These are phyloP conservation scores for Epirrhoe tristata DNA, from an alignment of 2,888 invertebrate species.

Conservation along the genomic window DNA sequence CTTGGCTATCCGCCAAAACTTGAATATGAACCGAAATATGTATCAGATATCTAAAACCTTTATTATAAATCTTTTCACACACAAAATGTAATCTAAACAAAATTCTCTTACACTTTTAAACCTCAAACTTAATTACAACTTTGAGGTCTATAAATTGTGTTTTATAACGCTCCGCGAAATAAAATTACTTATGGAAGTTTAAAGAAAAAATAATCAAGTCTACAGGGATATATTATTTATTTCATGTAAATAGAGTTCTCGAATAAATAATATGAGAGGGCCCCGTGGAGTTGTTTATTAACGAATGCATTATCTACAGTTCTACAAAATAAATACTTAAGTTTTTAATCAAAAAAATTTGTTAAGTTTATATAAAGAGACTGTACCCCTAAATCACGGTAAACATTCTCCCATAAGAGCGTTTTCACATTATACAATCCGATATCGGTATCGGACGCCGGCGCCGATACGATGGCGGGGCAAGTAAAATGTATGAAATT, in stretches of 20 bases:
- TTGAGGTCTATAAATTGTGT: slow-evolving; percentile 12
- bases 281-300: neutral
- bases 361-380: too few species aligned
- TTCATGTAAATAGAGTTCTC: neutral
- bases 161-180: slow-evolving; percentile 1
- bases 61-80: slow-evolving; percentile 10
- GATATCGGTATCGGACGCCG: too few species aligned
- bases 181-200: slow-evolving; percentile 6
- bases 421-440: too few species aligned
- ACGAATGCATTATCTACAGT: neutral
- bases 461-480: too few species aligned
- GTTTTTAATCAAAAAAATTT: neutral
- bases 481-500: too few species aligned
- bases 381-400: too few species aligned
- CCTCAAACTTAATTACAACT: slow-evolving; percentile 15
- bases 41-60: slow-evolving; percentile 13
- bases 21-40: slow-evolving; percentile 24
- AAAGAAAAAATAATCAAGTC: slow-evolving; percentile 2
- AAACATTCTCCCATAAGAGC: too few species aligned
- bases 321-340: neutral
- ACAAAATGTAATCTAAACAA: slow-evolving; percentile 9
- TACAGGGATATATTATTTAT: slow-evolving; percentile 4
- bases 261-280: neutral
- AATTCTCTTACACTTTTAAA: slow-evolving; percentile 11
- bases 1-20: slow-evolving; percentile 40